phyloP scores from a whole-genome alignment of 2,113 vertebrate species.

The Cettia cetti region DNA sequence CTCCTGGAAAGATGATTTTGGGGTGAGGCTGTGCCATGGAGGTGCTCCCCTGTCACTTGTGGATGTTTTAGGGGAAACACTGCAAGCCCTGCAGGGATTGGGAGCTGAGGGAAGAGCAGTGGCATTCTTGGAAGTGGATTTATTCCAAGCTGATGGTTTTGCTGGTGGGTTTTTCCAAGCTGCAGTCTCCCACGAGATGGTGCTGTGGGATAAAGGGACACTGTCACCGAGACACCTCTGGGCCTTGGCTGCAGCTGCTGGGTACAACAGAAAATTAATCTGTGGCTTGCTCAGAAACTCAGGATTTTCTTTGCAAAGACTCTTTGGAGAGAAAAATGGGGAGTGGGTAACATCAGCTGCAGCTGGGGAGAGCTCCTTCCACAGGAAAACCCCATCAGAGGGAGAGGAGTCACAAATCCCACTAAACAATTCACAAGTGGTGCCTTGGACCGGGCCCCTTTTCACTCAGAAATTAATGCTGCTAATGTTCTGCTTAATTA shows the following conservation, averaged over 20 bases:
- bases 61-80: background rate
- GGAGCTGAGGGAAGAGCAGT: background rate
- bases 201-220: slow-evolving; percentile 5
- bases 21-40: background rate
- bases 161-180: background rate
- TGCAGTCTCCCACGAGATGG: slow-evolving; percentile 48
- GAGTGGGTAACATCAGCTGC: background rate
- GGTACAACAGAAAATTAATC: background rate
- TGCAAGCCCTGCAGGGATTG: background rate
- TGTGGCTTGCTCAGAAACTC: background rate
- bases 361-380: background rate
- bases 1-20: background rate
- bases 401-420: background rate
- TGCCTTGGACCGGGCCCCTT: background rate
- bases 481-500: background rate
- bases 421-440: background rate
- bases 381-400: background rate
- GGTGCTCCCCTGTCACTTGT: background rate
- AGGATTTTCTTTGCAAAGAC: background rate
- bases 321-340: background rate
- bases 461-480: background rate
- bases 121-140: background rate
- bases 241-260: background rate
- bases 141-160: background rate
- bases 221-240: accelerated